Evolutionary conservation across 2,113 vertebrate species (phyloP), one percentile per base, ranked within the genome.

Genomic region (Spheniscus mendiculus): DNA sequence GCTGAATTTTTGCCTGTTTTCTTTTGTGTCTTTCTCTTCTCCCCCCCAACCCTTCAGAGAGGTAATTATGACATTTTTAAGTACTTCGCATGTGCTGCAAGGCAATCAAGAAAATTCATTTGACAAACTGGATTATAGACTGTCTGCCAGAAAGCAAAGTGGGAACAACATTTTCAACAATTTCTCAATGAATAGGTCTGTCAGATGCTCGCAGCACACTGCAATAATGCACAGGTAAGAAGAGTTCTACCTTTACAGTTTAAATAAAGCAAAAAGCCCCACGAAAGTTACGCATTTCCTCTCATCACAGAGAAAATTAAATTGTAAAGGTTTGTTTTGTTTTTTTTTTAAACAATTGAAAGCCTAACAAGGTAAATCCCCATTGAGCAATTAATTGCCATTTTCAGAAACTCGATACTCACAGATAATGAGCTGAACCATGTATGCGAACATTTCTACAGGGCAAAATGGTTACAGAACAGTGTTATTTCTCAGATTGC

Each of bases 81-180:
- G 85, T 95, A 93, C 56, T 96, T 90, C 93, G 88, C 96, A 97
- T 96, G 93, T 87, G 84, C 92, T 93, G 81, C 92, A 95, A 97
- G 61, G 87, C 95, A 96, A 97, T 97, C 93, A 96, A 92, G 89
- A 97, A 97, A 96, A 97, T 95, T 96, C 96, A 95, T 97, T 90
- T 96, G 96, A 97, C 96, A 97, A 97, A 96, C 89, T 94, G 91
- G 71, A 91, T 96, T 93, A 87, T 15, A 94, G 83, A 92, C 76
- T 87, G 85, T 90, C 93, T 97, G 96, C 88, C 87, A 97, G 93
- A 81, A 89, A 94, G 62, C 77, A 71, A 96, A 95, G 65, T 12
- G 42, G 67, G 65, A 82, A 91, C 83, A 95, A 72, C 66, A 38
- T 53, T 66, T 95, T 74, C 87, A 72, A 65, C 66, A 72, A 36